Conservation (phyloP, 2,888 invertebrate species). For the Ctena decussata region DNA sequence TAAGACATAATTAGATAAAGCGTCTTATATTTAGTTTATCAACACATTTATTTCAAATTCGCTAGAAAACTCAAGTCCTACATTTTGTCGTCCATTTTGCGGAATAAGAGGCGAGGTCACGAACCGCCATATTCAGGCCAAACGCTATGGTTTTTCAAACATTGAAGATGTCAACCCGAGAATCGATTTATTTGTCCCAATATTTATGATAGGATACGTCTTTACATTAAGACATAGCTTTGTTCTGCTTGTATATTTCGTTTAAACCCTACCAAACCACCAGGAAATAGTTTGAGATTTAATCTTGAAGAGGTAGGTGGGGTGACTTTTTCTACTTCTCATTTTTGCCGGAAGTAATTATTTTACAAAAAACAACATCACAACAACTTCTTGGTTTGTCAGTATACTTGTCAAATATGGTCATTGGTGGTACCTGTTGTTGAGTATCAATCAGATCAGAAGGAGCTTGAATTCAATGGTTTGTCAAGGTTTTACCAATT, state of each 20-base stretch:
- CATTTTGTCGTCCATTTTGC: constrained; percentile 70
- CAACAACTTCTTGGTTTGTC: too few species aligned
- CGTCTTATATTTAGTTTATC: too few species aligned
- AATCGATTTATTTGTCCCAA: background rate
- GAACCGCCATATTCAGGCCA: constrained; percentile 59
- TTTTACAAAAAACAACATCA: too few species aligned
- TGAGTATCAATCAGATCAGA: too few species aligned
- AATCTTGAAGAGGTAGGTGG: constrained; percentile 35
- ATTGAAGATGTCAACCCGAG: constrained; percentile 1
- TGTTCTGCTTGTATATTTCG: background rate
- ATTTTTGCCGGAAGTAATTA: background rate
- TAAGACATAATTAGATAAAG: too few species aligned
- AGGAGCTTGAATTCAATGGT: too few species aligned
- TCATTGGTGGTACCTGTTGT: too few species aligned
- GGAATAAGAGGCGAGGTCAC: constrained; percentile 71
- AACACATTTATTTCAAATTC: too few species aligned
- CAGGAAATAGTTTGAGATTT: background rate
- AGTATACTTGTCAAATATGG: too few species aligned
- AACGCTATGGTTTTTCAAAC: background rate
- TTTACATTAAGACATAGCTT: background rate
- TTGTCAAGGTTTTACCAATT: too few species aligned
- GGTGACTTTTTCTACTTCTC: background rate
- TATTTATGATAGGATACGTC: background rate
- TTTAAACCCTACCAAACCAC: background rate
- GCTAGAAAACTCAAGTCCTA: too few species aligned